Conservation (phyloP, 2,113 vertebrate genomes). For the Mobula birostris region DNA sequence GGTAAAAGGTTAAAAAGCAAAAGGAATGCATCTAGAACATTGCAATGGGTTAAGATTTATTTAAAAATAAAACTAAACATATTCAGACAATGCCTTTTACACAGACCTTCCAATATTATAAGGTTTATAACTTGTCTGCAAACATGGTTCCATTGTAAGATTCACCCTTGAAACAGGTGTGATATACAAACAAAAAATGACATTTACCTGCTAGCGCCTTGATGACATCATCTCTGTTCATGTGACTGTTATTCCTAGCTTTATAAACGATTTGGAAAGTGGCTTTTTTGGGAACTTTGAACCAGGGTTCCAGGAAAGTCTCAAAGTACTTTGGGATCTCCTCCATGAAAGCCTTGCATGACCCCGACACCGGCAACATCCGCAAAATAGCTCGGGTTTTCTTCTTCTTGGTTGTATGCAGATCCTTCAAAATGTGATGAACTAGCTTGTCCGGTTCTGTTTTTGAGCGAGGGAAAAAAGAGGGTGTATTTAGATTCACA, state of each 20-base stretch:
- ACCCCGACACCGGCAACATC: conserved; percentile 86
- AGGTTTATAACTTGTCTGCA: not conserved
- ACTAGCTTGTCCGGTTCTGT: conserved; percentile 82
- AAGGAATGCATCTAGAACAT: conserved; percentile 18
- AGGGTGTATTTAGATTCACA: not conserved
- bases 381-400: conserved; percentile 83
- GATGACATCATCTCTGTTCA: conserved; percentile 85
- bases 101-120: not conserved
- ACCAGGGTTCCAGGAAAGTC: conserved; percentile 84
- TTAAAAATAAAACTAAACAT: not conserved
- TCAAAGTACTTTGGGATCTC: conserved; percentile 84
- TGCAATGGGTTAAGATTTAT: not conserved
- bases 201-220: conserved; percentile 78
- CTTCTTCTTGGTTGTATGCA: conserved; percentile 81
- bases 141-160: not conserved
- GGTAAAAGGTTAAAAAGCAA: not conserved
- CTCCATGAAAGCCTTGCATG: conserved; percentile 84
- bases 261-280: conserved; percentile 91
- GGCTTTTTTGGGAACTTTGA: conserved; percentile 75
- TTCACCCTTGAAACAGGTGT: not conserved
- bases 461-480: not conserved
- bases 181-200: not conserved
- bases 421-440: conserved; percentile 83
- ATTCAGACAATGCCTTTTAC: not conserved
- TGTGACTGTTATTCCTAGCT: conserved; percentile 84